A percentile compares a stretch with the other conserved stretches of the same genome.
Evolutionary conservation across 1,140 invertebrate species (phyloP).

Genomic region (Subanguina moxae): DNA sequence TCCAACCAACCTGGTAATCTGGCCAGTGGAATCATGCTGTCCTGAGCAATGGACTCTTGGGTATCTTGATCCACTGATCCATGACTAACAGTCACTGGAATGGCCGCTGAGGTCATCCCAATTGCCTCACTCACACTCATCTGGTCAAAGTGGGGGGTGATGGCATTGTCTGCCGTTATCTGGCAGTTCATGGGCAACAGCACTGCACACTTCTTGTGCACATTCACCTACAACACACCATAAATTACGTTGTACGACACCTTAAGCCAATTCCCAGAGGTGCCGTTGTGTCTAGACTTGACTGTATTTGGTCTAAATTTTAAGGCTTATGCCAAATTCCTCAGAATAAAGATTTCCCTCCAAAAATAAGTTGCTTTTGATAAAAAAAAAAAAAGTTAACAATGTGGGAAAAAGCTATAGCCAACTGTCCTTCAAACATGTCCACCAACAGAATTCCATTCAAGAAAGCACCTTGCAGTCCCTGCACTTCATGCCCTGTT

Average conservation of each 20-base stretch:
- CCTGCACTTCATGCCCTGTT: conserved; percentile 56
- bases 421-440: too few relatives aligned
- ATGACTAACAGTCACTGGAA: neutral
- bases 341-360: too few relatives aligned
- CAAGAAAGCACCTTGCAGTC: conserved; percentile 50
- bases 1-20: conserved; percentile 35
- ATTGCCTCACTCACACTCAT: conserved; percentile 38
- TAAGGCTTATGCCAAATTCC: too few relatives aligned
- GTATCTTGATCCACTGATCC: conserved; percentile 16
- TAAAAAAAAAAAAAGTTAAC: too few relatives aligned
- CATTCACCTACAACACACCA: conserved; percentile 53
- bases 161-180: conserved; percentile 48
- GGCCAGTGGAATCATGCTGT: conserved; percentile 48
- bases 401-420: too few relatives aligned
- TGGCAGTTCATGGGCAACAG: conserved; percentile 47
- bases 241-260: too few relatives aligned
- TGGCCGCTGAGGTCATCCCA: conserved; percentile 4
- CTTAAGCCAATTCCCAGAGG: too few relatives aligned
- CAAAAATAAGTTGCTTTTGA: too few relatives aligned
- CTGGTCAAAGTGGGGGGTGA: conserved; percentile 45
- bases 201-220: conserved; percentile 57
- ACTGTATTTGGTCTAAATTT: too few relatives aligned
- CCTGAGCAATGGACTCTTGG: neutral
- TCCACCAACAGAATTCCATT: too few relatives aligned
- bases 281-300: too few relatives aligned